Percentiles rank a stretch among this genome's conserved stretches.
Evolutionary conservation across 2,113 vertebrate species (phyloP).

Genomic region (Poicephalus gulielmi): DNA sequence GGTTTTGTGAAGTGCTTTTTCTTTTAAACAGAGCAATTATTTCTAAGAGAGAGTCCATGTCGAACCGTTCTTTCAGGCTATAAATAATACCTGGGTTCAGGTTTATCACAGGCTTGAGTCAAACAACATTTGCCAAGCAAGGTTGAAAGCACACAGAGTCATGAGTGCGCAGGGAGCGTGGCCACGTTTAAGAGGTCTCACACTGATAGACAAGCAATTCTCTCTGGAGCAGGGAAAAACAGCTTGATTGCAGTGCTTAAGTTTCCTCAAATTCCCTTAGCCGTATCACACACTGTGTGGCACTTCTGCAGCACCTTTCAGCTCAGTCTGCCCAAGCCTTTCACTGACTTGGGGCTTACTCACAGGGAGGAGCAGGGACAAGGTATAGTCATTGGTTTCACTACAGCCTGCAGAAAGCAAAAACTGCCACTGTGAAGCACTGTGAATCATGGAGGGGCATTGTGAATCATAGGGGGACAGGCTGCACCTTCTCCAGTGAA

Average conservation of each 20-base stretch:
- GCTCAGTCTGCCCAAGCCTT: neutral
- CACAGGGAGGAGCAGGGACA: neutral
- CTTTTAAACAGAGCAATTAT: neutral
- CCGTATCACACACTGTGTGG: fast-evolving
- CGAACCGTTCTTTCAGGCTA: neutral
- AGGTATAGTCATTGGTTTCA: neutral
- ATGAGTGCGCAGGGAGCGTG: fast-evolving
- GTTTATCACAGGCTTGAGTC: neutral
- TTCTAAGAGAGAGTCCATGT: neutral
- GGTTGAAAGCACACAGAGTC: neutral
- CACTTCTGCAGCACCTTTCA: neutral
- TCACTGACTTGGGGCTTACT: neutral
- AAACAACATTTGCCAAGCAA: neutral
- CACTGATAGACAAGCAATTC: neutral
- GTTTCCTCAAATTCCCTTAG: neutral
- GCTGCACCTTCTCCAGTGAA: neutral
- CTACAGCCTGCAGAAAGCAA: neutral
- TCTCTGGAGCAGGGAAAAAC: neutral
- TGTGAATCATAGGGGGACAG: neutral
- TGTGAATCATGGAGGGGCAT: neutral
- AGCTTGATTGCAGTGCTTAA: neutral
- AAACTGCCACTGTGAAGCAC: neutral
- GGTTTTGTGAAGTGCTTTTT: neutral
- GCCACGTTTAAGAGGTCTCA: neutral
- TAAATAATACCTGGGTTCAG: neutral